Conservation (phyloP, 2,113 vertebrate species). For the Hemibagrus wyckioides region DNA sequence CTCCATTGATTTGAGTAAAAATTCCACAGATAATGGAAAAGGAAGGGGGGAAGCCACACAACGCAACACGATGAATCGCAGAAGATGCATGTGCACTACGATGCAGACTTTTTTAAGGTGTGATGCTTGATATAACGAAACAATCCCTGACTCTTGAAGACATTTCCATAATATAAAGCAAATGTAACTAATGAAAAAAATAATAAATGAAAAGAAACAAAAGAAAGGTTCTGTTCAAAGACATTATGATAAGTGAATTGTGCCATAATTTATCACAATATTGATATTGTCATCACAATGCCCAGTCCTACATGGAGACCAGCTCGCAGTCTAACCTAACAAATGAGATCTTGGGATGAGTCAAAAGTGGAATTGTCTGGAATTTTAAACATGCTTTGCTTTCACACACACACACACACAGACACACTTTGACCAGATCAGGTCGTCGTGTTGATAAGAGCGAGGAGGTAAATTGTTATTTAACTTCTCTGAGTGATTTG, state of each 20-base stretch:
- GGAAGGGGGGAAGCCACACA: background rate
- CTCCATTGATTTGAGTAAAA: constrained; percentile 7
- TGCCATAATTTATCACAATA: background rate
- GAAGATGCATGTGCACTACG: background rate
- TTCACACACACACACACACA: constrained; percentile 10
- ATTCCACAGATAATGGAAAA: constrained; percentile 7
- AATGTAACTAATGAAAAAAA: background rate
- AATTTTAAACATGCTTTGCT: constrained; percentile 29
- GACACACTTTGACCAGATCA: constrained; percentile 13
- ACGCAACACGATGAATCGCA: background rate
- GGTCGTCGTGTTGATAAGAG: constrained; percentile 25
- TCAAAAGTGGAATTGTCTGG: constrained; percentile 12
- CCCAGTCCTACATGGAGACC: background rate
- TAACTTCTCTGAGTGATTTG: constrained; percentile 40
- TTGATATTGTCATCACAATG: background rate
- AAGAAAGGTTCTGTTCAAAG: too few species aligned
- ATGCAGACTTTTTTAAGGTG: too few species aligned
- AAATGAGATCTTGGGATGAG: constrained; percentile 34
- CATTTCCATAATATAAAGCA: background rate
- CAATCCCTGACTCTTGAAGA: background rate
- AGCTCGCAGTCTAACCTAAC: constrained; percentile 1
- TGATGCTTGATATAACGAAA: too few species aligned
- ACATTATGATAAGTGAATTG: background rate
- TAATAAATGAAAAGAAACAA: background rate
- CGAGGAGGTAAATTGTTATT: constrained; percentile 42